Percentiles rank a stretch among this genome's conserved stretches.
Evolutionary conservation across 2,888 invertebrate species (phyloP).

Genomic region (Chrysolina haemoptera): DNA sequence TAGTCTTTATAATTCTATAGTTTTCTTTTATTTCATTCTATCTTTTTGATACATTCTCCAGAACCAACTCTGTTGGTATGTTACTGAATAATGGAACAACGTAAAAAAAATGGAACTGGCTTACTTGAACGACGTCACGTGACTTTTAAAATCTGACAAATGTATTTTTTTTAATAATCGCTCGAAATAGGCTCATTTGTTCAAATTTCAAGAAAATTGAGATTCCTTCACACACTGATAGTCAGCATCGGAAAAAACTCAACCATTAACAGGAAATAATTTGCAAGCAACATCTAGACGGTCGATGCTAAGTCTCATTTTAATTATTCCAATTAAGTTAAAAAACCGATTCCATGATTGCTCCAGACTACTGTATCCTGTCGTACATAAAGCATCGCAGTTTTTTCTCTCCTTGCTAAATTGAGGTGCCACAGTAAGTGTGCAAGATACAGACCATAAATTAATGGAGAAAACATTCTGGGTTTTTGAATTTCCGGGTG

Average conservation of each 20-base stretch:
- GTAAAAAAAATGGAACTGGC: no score
- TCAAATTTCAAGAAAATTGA: no score
- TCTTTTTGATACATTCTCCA: no score
- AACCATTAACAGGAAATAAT: background rate
- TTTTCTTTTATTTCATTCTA: no score
- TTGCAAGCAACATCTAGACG: constrained; percentile 8
- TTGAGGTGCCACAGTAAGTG: constrained; percentile 16
- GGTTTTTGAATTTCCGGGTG: constrained; percentile 17
- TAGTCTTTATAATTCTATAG: no score
- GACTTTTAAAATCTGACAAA: no score
- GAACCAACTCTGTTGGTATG: no score
- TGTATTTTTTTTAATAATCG: no score
- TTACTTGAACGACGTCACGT: no score
- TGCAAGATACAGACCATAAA: constrained; percentile 13
- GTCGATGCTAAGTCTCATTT: background rate
- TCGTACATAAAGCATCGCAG: background rate
- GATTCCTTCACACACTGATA: no score
- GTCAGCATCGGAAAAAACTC: background rate
- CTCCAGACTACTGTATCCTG: constrained; percentile 1
- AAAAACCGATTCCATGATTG: constrained; percentile 1
- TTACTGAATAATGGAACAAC: no score
- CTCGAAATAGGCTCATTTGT: no score
- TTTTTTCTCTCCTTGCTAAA: background rate
- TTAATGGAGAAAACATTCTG: constrained; percentile 7
- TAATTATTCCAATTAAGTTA: background rate